Base-by-base conservation (phyloP, 2,888 invertebrate species). In the Plagodis pulveraria region DNA sequence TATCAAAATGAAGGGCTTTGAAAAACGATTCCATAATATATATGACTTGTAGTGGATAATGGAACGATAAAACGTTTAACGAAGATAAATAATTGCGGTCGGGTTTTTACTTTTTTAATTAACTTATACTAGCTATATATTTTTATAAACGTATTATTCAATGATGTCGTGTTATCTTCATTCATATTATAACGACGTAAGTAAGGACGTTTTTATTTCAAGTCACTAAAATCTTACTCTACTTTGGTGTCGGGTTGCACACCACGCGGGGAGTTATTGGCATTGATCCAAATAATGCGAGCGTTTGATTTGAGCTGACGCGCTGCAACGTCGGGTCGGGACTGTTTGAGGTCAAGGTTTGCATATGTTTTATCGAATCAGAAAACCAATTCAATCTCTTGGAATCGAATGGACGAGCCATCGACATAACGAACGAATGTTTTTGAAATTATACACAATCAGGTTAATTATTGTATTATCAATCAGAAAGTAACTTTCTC, bases 331-430 rank as follows among this genome's bases (percentile, higher is more conserved):
- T 46, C 50, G 45, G n/a, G n/a, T 22, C 22, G 22, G 50, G 47
- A 40, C 32, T 42, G 49, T 41, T 56, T 56, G 60, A 61, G 56
- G 60, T 61, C 60, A 61, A 61, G 56, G 60, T 46, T 49, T 48
- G 46, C 50, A 34, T 41, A 8, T 22, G 22, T 9, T 56, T 60
- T 44, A 52, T 55, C 22, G 40, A 46, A 33, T 36, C 34, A 47
- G 33, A 42, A n/a, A 48, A 38, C 48, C 38, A 46, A 49, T 50
- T 46, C 34, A 36, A 36, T 36, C 22, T 22, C 22, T 22, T 22
- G 22, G 22, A 22, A 22, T 22, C 22, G 22, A 22, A 22, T 22
- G 1, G 22, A 2, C 22, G 22, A 22, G 1, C 22, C 22, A 22
- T 22, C 4, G 22, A 22, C 22, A 22, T 22, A 22, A 22, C 22